Base-by-base conservation (phyloP, 2,888 invertebrate species). In the Pollenia labialis region DNA sequence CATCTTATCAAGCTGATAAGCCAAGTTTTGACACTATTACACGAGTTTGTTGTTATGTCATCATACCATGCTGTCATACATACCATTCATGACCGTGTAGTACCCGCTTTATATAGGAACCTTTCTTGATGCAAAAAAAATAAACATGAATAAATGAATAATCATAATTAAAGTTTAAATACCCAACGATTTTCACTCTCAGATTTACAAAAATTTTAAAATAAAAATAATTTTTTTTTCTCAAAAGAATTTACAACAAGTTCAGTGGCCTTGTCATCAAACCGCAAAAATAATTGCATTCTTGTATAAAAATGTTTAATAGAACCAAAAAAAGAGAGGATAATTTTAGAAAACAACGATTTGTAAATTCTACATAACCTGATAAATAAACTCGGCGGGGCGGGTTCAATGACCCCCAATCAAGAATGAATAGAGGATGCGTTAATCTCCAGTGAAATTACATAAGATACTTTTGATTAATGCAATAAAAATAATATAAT, bases 141-240 rank as follows among this genome's bases (percentile, higher is more conserved):
- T 71, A 44, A 71, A 71, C 40, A 46, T 23, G 54, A 9, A 54
- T 52, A 71, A 14, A 14, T 23, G n/a, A 54, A 56, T 81, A 54
- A 80, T 72, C 46, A 54, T 62, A 72, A 72, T 72, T 81, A 64
- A 81, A 80, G 44, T 71, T 71, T 60, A 80, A 80, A 80, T 54
- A 44, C 23, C 58, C 62, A 80, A 54, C 72, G 6, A 32, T 72
- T 81, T 64, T 9, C 16, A 54, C 46, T 81, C 80, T 54, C 80
- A 60, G 60, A 4, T 46, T 12, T 32, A 32, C 23, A 32, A 16
- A 32, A 40, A 72, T 64, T 72, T 81, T 64, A 72, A 71, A 81
- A 72, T 64, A 81, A 6, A 32, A 32, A 60, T 46, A 9, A 11
- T 16, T 52, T 23, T 79, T 69, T 58, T 50, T 69, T 68, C 46